These are phyloP conservation scores for Phalanger gymnotis DNA, from an alignment of 2,797 vertebrate genomes.

Conservation along the genomic window DNA sequence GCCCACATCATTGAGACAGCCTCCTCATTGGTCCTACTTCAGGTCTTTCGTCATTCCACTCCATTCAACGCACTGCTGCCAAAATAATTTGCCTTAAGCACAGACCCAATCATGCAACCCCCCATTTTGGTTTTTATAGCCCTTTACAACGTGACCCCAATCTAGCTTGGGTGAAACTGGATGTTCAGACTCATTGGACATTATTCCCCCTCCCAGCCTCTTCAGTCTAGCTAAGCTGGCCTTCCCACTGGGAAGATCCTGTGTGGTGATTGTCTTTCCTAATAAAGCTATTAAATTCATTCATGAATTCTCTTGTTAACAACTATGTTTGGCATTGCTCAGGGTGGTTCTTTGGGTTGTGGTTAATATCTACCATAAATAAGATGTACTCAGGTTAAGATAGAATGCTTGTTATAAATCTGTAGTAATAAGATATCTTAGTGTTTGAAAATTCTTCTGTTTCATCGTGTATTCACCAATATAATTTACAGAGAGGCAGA, in stretches of 20 bases:
- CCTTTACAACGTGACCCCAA: too few species aligned
- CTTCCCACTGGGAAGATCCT: conserved; percentile 1
- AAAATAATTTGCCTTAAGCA: too few species aligned
- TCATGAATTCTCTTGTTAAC: conserved; percentile 21
- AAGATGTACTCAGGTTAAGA: conserved; percentile 34
- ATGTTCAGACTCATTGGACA: too few species aligned
- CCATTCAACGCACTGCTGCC: too few species aligned
- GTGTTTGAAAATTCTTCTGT: conserved; percentile 38
- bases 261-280: conserved; percentile 53
- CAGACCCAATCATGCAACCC: too few species aligned
- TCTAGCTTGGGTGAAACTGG: too few species aligned
- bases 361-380: conserved; percentile 36
- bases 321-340: conserved; percentile 49
- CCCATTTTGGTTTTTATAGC: too few species aligned
- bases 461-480: conserved; percentile 46
- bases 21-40: background rate
- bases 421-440: conserved; percentile 50
- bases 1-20: background rate
- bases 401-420: conserved; percentile 32
- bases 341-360: conserved; percentile 27
- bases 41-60: too few species aligned
- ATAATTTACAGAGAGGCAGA: background rate
- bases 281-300: conserved; percentile 50
- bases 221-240: too few species aligned
- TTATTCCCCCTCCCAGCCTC: too few species aligned